Evolutionary conservation across 2,888 invertebrate species (phyloP), one percentile per base, ranked within the genome.

Genomic region (Dolomedes plantarius): DNA sequence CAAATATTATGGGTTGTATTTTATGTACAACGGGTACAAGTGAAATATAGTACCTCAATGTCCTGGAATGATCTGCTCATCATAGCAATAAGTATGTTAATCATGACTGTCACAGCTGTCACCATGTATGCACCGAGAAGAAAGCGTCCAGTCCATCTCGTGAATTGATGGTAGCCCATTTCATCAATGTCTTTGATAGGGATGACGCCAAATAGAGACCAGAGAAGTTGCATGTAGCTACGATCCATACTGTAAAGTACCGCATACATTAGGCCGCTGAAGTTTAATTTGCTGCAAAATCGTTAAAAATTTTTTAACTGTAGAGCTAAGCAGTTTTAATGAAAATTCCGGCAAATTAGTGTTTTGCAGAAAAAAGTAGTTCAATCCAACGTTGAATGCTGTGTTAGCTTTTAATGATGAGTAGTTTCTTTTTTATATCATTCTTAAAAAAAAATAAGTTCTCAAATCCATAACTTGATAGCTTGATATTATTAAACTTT

Each of bases 51-150:
- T 89, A 92, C 92, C 91, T 92, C 92, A 64, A 92, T 92, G 88
- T 91, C 91, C 89, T 92, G 91, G 89, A 92, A 92, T 7, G 92
- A 92, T 87, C 91, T 91, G 62, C 92, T 92, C 92, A 92, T 92
- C 92, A 92, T 92, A 85, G 92, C 92, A 86, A 92, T 92, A 56
- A 92, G 90, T 92, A 92, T 92, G 89, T 92, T 92, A 79, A 92
- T 91, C 87, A 92, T 91, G 3, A 92, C 92, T n/a, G 92, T 92
- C 89, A 92, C 91, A 50, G 91, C 92, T 91, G 92, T 91, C 69
- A 91, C 91, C 88, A 92, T 92, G 89, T 92, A 92, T 31, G 91
- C 91, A 89, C 92, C 91, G 69, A 92, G 91, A 65, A 92, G 90
- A 31, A 91, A 89, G 88, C 92, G 91, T 0, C 92, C 92, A 36